A percentile compares a stretch with the other conserved stretches of the same genome.
phyloP scores from a whole-genome alignment of 1,140 invertebrate genomes.

The Nomia melanderi region DNA sequence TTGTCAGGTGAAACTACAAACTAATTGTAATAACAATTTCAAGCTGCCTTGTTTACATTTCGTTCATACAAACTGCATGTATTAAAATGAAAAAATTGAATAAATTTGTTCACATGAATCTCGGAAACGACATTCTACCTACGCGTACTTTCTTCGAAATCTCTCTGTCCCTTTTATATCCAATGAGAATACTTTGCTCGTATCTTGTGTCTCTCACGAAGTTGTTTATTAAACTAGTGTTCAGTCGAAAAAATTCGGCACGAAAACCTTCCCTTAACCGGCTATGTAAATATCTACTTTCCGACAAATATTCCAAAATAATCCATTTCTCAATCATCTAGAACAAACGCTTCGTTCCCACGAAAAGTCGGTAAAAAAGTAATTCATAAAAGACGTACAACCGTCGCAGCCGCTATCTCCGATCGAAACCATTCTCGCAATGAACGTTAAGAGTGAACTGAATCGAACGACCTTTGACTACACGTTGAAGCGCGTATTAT shows the following conservation, averaged over 20 bases:
- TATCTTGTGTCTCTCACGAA: not conserved
- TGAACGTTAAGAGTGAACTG: not conserved
- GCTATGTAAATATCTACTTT: not conserved
- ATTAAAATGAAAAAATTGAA: not conserved
- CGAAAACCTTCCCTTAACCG: not conserved
- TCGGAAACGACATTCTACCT: constrained; percentile 27
- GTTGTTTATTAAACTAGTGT: not conserved
- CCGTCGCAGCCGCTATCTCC: not conserved
- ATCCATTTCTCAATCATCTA: not conserved
- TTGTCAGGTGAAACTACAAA: no score
- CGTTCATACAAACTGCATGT: no score
- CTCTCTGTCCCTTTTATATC: not conserved
- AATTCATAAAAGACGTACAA: not conserved
- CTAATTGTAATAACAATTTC: no score
- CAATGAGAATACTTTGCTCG: not conserved
- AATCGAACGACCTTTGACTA: not conserved
- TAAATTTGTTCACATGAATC: not conserved
- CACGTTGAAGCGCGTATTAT: constrained; percentile 10
- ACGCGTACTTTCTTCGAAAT: constrained; percentile 25
- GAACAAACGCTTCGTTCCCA: not conserved
- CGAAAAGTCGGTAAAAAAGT: not conserved
- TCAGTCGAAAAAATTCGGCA: not conserved
- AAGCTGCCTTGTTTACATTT: no score
- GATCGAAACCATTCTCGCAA: not conserved
- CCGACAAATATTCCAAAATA: not conserved